These are phyloP conservation scores for Pomatostomus ruficeps DNA, from an alignment of 2,113 vertebrate genomes.

Conservation along the genomic window DNA sequence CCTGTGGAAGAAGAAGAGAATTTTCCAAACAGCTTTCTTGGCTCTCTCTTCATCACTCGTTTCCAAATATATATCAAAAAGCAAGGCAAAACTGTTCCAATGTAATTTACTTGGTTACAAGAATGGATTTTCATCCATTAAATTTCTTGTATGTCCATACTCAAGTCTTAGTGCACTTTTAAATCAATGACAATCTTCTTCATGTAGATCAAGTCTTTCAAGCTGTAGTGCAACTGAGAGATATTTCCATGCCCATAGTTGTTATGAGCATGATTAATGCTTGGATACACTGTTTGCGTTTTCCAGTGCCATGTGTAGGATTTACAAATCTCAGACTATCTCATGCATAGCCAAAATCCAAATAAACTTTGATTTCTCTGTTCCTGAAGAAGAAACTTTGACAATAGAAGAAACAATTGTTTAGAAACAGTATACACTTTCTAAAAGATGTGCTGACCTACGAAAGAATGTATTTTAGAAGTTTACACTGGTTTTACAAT, in stretches of 20 bases:
- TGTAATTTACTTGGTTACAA: background rate
- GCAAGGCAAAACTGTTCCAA: background rate
- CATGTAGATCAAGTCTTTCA: background rate
- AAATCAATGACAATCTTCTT: background rate
- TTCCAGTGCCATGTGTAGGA: background rate
- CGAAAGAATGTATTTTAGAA: conserved; percentile 3
- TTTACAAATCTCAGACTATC: conserved; percentile 26
- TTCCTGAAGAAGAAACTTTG: conserved; percentile 20
- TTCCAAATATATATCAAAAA: background rate
- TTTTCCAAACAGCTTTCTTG: background rate
- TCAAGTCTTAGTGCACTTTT: background rate
- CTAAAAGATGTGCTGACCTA: conserved; percentile 30
- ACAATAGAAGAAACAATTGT: conserved; percentile 47
- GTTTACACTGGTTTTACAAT: conserved; percentile 61
- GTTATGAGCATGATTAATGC: background rate
- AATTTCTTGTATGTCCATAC: background rate
- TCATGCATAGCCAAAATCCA: background rate
- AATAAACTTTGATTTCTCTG: conserved; percentile 31
- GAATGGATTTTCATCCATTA: background rate
- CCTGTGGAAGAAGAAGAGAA: background rate
- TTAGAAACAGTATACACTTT: conserved; percentile 55
- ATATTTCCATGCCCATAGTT: background rate
- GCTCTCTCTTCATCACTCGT: fast-evolving
- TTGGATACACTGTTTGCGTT: conserved; percentile 28
- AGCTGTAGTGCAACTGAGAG: background rate